Evolutionary conservation across 2,113 vertebrate species (phyloP).

Genomic region (Leptocoma aspasia): DNA sequence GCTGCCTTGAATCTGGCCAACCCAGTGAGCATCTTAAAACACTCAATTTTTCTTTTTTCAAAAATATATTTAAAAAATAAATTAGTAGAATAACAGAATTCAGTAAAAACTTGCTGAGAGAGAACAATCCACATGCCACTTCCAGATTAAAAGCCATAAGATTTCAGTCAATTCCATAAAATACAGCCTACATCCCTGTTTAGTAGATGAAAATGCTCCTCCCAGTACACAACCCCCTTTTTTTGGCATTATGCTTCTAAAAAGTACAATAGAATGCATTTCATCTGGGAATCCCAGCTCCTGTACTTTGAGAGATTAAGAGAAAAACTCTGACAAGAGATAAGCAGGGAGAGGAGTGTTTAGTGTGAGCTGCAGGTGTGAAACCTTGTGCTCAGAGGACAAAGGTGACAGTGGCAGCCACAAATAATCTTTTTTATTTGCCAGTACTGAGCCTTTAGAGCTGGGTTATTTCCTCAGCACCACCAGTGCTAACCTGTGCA

Average conservation of each 20-base stretch:
- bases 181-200: not conserved
- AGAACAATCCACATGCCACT: not conserved
- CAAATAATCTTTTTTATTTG: not conserved
- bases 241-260: not conserved
- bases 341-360: not conserved
- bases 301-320: not conserved
- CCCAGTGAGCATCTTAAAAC: fast-evolving
- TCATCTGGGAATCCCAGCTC: not conserved
- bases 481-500: not conserved
- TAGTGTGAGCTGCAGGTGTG: fast-evolving
- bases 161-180: not conserved
- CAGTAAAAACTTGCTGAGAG: not conserved
- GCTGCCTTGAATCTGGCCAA: not conserved
- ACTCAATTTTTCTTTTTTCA: fast-evolving
- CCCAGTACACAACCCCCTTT: fast-evolving
- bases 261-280: fast-evolving
- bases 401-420: not conserved
- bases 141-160: fast-evolving
- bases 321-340: not conserved
- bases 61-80: not conserved
- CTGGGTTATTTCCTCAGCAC: not conserved
- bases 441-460: fast-evolving
- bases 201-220: not conserved
- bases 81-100: not conserved
- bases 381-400: not conserved